Conservation (phyloP, 2,888 invertebrate genomes). For the Tachina lurida region DNA sequence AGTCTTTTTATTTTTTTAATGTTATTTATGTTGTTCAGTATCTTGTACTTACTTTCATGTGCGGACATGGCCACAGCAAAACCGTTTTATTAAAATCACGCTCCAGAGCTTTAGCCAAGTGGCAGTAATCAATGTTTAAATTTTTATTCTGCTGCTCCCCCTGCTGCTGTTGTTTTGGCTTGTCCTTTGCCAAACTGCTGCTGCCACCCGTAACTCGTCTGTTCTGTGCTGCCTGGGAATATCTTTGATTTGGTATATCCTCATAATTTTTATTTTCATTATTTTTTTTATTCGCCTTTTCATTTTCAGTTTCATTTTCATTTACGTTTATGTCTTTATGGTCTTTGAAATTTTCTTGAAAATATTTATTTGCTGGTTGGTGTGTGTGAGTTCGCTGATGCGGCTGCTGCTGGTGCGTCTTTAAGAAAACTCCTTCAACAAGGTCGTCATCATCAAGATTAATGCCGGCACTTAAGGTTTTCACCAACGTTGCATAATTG, state of each 20-base stretch:
- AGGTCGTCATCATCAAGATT: conserved; percentile 76
- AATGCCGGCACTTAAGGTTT: conserved; percentile 80
- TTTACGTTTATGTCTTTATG: conserved; percentile 38
- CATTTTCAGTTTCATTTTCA: conserved; percentile 24
- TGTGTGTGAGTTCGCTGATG: conserved; percentile 40
- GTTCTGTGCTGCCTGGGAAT: conserved; percentile 12
- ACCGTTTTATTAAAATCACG: conserved; percentile 81
- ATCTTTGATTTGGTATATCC: conserved; percentile 50
- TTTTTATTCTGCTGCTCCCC: conserved; percentile 45
- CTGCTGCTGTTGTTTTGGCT: background rate
- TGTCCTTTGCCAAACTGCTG: background rate
- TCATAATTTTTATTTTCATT: conserved; percentile 54
- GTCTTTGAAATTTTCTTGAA: background rate
- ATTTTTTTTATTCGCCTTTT: conserved; percentile 24
- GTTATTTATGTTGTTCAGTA: background rate
- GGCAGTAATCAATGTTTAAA: conserved; percentile 78
- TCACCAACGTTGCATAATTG: conserved; percentile 82
- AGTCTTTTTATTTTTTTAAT: background rate
- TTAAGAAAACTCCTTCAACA: conserved; percentile 73
- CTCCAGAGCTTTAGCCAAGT: conserved; percentile 80
- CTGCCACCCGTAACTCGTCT: background rate
- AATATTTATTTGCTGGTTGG: conserved; percentile 16
- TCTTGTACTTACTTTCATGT: conserved; percentile 82
- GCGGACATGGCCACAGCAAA: conserved; percentile 82
- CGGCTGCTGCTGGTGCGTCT: conserved; percentile 55